A percentile compares a stretch with the other conserved stretches of the same genome.
phyloP scores from a whole-genome alignment of 2,797 vertebrate genomes.

The Odontamblyopus rebecca region DNA sequence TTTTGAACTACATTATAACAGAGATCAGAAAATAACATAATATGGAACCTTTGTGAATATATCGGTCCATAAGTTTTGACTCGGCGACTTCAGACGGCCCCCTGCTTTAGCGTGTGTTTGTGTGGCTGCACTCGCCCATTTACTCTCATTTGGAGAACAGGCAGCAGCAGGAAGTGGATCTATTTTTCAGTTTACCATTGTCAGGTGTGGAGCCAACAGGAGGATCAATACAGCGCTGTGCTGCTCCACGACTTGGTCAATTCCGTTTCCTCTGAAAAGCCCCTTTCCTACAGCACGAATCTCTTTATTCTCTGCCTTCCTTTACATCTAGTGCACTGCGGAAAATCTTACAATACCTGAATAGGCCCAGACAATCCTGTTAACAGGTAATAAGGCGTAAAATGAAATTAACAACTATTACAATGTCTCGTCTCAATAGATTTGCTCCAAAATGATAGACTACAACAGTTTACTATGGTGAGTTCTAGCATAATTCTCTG shows the following conservation, averaged over 20 bases:
- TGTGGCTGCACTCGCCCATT: not conserved
- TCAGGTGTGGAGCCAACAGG: constrained; percentile 21
- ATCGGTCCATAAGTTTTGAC: not conserved
- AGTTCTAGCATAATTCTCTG: not conserved
- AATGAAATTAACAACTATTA: not conserved
- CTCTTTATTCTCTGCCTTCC: constrained; percentile 34
- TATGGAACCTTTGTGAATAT: too few species aligned
- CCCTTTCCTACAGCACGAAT: constrained; percentile 43
- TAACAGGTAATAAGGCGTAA: not conserved
- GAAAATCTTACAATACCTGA: constrained; percentile 23
- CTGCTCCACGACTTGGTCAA: constrained; percentile 41
- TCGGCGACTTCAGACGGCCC: not conserved
- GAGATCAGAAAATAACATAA: too few species aligned
- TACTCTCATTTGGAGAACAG: constrained; percentile 10
- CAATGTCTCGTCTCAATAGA: not conserved
- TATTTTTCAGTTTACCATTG: constrained; percentile 32
- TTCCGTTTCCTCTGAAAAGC: constrained; percentile 63
- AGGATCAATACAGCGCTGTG: constrained; percentile 41
- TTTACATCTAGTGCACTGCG: constrained; percentile 10
- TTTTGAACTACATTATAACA: too few species aligned
- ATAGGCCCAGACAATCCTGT: constrained; percentile 19
- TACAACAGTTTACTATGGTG: not conserved
- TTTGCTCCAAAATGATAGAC: constrained; percentile 7
- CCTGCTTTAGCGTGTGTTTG: not conserved
- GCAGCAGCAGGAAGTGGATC: constrained; percentile 1